Conservation (phyloP, 1,140 invertebrate genomes). For the Delia radicum region DNA sequence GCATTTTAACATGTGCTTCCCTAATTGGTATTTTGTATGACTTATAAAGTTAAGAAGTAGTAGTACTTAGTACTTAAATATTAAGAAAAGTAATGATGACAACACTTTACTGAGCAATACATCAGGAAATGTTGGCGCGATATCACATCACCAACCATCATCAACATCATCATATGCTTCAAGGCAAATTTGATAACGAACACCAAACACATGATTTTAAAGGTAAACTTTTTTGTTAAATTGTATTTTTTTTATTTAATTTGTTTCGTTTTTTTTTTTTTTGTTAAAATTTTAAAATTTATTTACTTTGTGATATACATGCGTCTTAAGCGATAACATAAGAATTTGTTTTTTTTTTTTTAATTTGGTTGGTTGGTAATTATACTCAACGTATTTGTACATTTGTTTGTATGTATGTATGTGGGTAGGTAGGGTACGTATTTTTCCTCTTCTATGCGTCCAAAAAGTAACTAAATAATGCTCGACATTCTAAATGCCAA, state of each 20-base stretch:
- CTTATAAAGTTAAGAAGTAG: too few species aligned
- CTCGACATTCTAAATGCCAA: neutral
- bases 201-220: neutral
- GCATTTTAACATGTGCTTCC: too few species aligned
- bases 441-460: too few species aligned
- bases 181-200: neutral
- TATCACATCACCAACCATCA: neutral
- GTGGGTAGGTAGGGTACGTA: too few species aligned
- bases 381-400: neutral
- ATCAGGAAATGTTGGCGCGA: neutral
- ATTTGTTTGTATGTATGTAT: neutral
- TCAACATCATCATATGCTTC: neutral
- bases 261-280: neutral
- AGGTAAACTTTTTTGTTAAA: neutral
- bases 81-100: neutral
- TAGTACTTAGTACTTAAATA: too few species aligned
- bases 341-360: neutral
- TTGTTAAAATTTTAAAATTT: neutral
- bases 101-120: too few species aligned
- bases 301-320: neutral
- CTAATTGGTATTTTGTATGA: too few species aligned
- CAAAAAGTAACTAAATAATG: neutral
- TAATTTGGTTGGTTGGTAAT: neutral
- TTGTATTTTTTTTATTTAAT: neutral
- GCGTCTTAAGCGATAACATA: neutral